phyloP scores from a whole-genome alignment of 2,113 vertebrate species.

The Misgurnus mizolepis region DNA sequence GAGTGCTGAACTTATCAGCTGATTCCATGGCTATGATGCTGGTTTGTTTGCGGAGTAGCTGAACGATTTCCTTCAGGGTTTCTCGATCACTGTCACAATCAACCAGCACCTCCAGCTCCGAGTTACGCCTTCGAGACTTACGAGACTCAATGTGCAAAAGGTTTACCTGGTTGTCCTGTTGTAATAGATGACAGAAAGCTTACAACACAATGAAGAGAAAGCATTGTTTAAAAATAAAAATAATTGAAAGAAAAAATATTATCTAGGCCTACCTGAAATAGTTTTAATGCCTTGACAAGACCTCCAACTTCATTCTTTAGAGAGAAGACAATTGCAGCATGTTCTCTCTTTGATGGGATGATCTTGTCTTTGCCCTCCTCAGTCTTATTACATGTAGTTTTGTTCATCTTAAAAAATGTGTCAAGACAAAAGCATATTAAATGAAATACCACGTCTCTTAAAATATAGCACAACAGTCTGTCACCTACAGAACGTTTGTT shows the following conservation, averaged over 20 bases:
- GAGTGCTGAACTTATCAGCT: constrained; percentile 76
- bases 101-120: constrained; percentile 94
- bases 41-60: constrained; percentile 85
- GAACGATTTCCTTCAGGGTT: constrained; percentile 91
- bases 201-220: not conserved
- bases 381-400: constrained; percentile 81
- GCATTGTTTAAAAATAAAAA: not conserved
- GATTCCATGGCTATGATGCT: constrained; percentile 82
- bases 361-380: constrained; percentile 91
- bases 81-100: constrained; percentile 93
- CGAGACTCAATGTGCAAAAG: constrained; percentile 94
- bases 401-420: constrained; percentile 76
- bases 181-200: not conserved
- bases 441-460: not conserved
- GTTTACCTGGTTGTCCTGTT: constrained; percentile 92
- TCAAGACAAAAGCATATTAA: not conserved
- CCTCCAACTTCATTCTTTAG: constrained; percentile 96
- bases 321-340: constrained; percentile 89
- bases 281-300: constrained; percentile 91
- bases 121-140: constrained; percentile 90
- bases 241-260: not conserved
- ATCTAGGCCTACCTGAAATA: constrained; percentile 83
- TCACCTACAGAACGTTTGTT: not conserved
- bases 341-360: constrained; percentile 79
- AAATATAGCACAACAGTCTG: constrained; percentile 15